Percentiles rank a stretch among this genome's conserved stretches.
Evolutionary conservation across 2,888 invertebrate genomes (phyloP).

Genomic region (Metallyticus violacea): DNA sequence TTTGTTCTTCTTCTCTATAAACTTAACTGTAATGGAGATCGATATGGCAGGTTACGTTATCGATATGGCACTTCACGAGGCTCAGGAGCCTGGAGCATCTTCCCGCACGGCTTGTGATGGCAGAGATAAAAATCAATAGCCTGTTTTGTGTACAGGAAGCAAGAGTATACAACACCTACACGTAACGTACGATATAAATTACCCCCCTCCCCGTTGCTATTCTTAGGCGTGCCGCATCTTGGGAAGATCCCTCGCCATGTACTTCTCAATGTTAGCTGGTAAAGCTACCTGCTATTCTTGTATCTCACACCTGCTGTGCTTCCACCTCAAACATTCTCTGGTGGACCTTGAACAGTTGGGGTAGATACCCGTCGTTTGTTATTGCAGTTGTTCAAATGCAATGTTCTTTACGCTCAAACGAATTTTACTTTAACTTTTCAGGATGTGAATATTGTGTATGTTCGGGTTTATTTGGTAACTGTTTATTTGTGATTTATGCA

Average conservation of each 20-base stretch:
- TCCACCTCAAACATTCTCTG: no score
- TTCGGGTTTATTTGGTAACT: no score
- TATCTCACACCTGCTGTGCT: background rate
- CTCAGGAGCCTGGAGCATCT: background rate
- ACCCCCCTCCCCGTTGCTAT: no score
- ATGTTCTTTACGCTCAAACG: no score
- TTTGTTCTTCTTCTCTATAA: no score
- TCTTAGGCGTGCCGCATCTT: background rate
- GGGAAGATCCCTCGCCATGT: background rate
- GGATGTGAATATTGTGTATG: no score
- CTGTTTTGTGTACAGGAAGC: background rate
- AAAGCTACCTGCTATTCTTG: background rate
- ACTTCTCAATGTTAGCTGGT: background rate
- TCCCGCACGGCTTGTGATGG: no score
- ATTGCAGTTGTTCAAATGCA: no score
- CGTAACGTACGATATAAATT: background rate
- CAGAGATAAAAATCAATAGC: background rate
- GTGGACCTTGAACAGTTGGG: no score
- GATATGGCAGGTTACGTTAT: background rate
- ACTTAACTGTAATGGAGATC: background rate
- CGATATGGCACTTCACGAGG: background rate
- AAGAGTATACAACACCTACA: background rate
- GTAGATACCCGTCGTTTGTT: background rate
- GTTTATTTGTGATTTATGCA: no score
- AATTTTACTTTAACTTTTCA: no score